phyloP scores from a whole-genome alignment of 2,888 invertebrate genomes.

The Polyommatus icarus region DNA sequence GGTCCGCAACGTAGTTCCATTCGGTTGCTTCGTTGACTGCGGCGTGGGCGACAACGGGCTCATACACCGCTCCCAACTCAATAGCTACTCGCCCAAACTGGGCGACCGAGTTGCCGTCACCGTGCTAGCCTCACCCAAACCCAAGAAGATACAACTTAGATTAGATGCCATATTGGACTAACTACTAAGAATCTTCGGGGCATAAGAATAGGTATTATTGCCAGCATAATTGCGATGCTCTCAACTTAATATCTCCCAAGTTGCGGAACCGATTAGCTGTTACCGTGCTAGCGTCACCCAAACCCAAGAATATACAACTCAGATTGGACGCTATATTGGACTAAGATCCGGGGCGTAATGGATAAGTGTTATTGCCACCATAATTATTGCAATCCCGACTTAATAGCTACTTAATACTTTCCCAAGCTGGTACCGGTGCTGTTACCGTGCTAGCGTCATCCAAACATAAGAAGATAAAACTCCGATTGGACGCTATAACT shows the following conservation, averaged over 20 bases:
- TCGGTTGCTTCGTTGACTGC: conserved; percentile 95
- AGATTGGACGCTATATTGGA: conserved; percentile 69
- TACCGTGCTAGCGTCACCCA: conserved; percentile 78
- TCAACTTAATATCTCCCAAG: no score
- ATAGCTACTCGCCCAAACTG: conserved; percentile 77
- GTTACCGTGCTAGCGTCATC: conserved; percentile 79
- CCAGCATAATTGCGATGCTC: no score
- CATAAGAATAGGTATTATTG: no score
- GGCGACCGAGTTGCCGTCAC: conserved; percentile 86
- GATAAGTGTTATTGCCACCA: no score
- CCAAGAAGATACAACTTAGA: conserved; percentile 80
- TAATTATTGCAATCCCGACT: no score
- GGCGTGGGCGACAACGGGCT: conserved; percentile 87
- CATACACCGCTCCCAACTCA: conserved; percentile 83
- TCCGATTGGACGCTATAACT: conserved; percentile 71
- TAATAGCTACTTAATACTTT: no score
- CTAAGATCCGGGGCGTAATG: conserved; percentile 38
- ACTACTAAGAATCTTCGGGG: no score
- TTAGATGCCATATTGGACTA: conserved; percentile 67
- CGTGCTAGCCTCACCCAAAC: conserved; percentile 80
- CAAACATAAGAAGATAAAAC: conserved; percentile 78
- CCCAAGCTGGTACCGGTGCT: no score
- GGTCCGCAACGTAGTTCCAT: conserved; percentile 91
- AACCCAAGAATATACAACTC: conserved; percentile 80
- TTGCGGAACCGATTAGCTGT: conserved; percentile 63